A percentile compares a stretch with the other conserved stretches of the same genome.
Conservation (phyloP, 2,113 vertebrate species). For the Atrichornis clamosus region DNA sequence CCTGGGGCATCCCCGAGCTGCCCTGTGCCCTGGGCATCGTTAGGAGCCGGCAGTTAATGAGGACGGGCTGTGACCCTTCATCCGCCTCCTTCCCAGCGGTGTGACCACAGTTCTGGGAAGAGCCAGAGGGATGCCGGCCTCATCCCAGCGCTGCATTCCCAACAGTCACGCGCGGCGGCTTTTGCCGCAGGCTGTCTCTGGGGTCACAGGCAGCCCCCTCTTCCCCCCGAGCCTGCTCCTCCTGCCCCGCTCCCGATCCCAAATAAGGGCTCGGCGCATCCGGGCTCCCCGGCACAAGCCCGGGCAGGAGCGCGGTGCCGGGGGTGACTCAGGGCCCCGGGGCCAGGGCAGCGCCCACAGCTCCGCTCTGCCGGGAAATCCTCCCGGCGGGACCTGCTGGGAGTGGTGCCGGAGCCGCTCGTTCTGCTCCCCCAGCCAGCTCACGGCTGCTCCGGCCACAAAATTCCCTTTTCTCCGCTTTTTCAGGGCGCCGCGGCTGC, state of each 20-base stretch:
- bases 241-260: neutral
- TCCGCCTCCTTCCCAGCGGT: accelerated
- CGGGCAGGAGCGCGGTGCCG: neutral
- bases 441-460: accelerated
- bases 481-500: neutral
- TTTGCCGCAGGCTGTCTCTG: neutral
- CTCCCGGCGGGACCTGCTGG: neutral
- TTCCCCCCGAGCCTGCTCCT: neutral
- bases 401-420: accelerated
- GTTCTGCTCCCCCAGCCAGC: neutral
- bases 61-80: neutral
- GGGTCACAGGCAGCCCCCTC: neutral
- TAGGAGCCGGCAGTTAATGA: accelerated
- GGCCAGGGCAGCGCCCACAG: neutral
- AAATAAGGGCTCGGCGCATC: neutral
- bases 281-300: neutral
- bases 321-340: constrained; percentile 36
- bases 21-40: neutral
- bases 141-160: neutral
- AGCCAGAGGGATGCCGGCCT: neutral
- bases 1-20: neutral
- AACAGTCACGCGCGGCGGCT: accelerated
- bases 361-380: neutral
- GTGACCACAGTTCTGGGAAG: accelerated
- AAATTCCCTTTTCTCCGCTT: neutral